phyloP scores from a whole-genome alignment of 1,140 invertebrate genomes.

The Ceratina calcarata region DNA sequence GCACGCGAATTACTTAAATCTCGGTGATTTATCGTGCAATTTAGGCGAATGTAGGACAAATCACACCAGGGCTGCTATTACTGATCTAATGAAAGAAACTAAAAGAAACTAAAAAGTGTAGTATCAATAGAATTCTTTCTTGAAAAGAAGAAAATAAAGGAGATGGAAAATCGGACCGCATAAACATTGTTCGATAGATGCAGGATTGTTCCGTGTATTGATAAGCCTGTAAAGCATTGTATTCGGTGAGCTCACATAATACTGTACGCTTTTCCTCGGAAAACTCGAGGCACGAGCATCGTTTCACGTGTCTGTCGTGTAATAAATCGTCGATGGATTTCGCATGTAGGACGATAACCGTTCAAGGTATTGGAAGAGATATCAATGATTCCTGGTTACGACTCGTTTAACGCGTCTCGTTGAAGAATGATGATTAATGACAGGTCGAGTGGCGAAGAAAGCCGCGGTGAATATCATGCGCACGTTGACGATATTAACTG shows the following conservation, averaged over 20 bases:
- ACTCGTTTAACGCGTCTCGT: conserved; percentile 19
- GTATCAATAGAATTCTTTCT: too few relatives aligned
- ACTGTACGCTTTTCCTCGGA: not conserved
- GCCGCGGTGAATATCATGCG: conserved; percentile 1
- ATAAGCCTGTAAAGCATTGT: conserved; percentile 44
- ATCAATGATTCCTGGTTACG: not conserved
- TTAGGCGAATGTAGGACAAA: too few relatives aligned
- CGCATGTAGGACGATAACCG: not conserved
- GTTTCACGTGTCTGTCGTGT: conserved; percentile 1
- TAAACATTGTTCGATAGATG: conserved; percentile 34
- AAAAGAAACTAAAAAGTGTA: too few relatives aligned
- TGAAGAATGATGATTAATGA: conserved; percentile 31
- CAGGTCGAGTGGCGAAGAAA: conserved; percentile 22
- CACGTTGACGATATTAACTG: not conserved
- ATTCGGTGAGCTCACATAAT: not conserved
- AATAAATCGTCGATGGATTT: conserved; percentile 24
- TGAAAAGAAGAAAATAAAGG: not conserved
- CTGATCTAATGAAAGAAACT: too few relatives aligned
- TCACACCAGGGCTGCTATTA: too few relatives aligned
- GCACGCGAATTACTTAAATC: too few relatives aligned
- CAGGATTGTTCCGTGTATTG: conserved; percentile 6
- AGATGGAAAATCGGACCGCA: conserved; percentile 26
- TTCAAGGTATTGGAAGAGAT: conserved; percentile 7
- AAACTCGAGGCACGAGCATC: not conserved
- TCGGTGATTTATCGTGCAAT: too few relatives aligned